Evolutionary conservation across 2,888 invertebrate genomes (phyloP), one percentile per base, ranked within the genome.

Genomic region (Melinaea marsaeus): DNA sequence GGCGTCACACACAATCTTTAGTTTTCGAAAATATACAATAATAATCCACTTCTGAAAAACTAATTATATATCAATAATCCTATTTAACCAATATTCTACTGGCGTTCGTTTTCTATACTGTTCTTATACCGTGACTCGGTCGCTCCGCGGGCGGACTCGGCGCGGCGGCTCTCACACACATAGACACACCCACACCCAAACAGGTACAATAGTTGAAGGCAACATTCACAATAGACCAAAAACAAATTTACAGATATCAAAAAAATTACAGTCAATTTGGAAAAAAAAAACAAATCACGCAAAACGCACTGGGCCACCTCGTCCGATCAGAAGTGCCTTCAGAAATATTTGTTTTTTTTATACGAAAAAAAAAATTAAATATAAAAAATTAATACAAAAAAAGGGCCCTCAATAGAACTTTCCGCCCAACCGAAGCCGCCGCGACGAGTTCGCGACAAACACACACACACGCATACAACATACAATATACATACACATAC

Each of bases 311-410:
- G 95, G 96, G 95, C 96, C 96, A 94, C 93, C 94, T 95, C 95
- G 96, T 96, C 96, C 96, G 95, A 94, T 94, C 95, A 94, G 94
- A 96, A 96, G 96, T 96, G 96, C 96, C 96, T 96, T 96, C 96
- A 95, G 93, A 88, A 95, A 83, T 94, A 93, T 95, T 95, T 94
- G 93, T 95, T 95, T 94, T 93, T 94, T 95, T 96, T 95, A 94
- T 95, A 94, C 94, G 93, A 94, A 93, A 94, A 93, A 93, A 91
- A 86, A 79, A 91, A 91, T 90, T 92, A 92, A 72, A 93, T 94
- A 91, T 90, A 92, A 92, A 72, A 93, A 94, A 93, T 92, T 93
- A 93, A 93, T 93, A 93, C 77, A 93, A 93, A 22, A 22, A 22
- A 93, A 91, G 94, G 96, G 95, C 96, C 96, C 96, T 94, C 94